These are phyloP conservation scores for Parascotia fuliginaria DNA, from an alignment of 2,888 invertebrate species.

Conservation along the genomic window DNA sequence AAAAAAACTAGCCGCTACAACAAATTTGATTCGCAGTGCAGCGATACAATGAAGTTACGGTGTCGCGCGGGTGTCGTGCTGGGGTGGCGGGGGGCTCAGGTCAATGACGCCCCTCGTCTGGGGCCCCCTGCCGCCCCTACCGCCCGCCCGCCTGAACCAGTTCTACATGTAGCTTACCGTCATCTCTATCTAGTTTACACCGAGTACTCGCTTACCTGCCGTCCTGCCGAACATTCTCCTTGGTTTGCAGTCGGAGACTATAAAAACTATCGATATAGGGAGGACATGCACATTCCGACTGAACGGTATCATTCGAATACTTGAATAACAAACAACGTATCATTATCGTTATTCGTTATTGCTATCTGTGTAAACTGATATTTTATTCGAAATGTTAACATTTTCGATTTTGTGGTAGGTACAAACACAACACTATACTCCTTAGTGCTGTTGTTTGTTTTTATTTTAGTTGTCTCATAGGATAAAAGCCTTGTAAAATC, in stretches of 20 bases:
- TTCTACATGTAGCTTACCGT: slow-evolving; percentile 69
- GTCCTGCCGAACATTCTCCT: slow-evolving; percentile 72
- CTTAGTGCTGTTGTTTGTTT: no score
- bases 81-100: slow-evolving; percentile 62
- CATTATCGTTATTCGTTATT: slow-evolving; percentile 1
- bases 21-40: slow-evolving; percentile 75
- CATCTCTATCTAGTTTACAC: slow-evolving; percentile 76
- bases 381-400: neutral
- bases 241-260: slow-evolving; percentile 54
- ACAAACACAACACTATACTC: no score
- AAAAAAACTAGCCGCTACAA: slow-evolving; percentile 40
- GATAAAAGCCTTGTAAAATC: no score
- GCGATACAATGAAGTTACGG: slow-evolving; percentile 77
- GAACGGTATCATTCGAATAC: neutral
- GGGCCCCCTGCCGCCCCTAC: slow-evolving; percentile 56
- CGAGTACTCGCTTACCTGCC: slow-evolving; percentile 55
- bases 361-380: slow-evolving; percentile 1
- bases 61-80: slow-evolving; percentile 69
- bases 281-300: neutral
- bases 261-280: slow-evolving; percentile 18
- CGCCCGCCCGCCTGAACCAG: slow-evolving; percentile 48
- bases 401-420: neutral
- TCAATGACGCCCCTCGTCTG: slow-evolving; percentile 84
- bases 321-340: neutral
- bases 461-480: no score